Conservation (phyloP, 2,113 vertebrate species). For the Guaruba guarouba region DNA sequence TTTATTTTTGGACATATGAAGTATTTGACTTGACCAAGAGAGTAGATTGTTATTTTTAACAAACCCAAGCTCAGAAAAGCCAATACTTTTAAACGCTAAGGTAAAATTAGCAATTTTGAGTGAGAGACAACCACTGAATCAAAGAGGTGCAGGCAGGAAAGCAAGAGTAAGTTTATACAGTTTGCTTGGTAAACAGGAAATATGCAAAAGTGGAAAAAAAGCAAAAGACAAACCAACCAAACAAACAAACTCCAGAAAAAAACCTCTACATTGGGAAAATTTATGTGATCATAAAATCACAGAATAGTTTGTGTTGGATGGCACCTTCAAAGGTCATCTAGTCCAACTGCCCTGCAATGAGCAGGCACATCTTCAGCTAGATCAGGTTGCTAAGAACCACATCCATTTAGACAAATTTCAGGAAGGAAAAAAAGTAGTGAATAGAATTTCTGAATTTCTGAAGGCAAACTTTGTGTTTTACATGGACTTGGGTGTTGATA, state of each 20-base stretch:
- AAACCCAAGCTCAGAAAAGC: neutral
- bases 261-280: neutral
- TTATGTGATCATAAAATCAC: neutral
- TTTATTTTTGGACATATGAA: rapidly evolving
- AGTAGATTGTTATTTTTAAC: neutral
- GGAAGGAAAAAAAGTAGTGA: neutral
- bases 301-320: neutral
- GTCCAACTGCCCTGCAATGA: neutral
- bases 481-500: neutral
- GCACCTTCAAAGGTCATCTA: neutral
- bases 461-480: neutral
- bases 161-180: neutral
- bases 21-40: neutral
- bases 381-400: neutral
- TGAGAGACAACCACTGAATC: neutral
- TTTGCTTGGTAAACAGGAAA: neutral
- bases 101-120: neutral
- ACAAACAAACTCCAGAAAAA: rapidly evolving
- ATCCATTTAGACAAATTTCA: neutral
- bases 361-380: neutral
- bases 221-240: rapidly evolving
- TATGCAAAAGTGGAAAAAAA: neutral
- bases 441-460: neutral
- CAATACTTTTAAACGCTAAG: neutral
- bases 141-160: neutral